Conservation (phyloP, 1,140 invertebrate species). For the Lepeophtheirus salmonis region DNA sequence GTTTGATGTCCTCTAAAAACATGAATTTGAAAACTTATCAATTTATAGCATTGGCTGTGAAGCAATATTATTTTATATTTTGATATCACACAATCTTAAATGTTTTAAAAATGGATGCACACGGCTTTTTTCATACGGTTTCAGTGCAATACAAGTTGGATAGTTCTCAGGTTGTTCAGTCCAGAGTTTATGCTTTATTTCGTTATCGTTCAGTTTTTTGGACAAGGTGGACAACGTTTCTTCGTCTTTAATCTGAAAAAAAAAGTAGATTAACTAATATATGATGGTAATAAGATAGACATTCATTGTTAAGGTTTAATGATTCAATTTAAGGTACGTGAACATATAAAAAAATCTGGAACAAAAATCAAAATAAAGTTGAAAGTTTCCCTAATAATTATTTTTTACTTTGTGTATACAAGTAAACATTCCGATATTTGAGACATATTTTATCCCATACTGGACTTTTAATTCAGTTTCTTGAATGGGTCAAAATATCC, state of each 20-base stretch:
- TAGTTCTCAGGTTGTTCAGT: conserved; percentile 95
- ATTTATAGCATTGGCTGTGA: too few relatives aligned
- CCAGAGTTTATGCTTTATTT: conserved; percentile 78
- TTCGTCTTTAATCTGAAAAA: conserved; percentile 48
- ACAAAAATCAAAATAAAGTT: too few relatives aligned
- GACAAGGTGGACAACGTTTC: conserved; percentile 43
- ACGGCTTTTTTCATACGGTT: conserved; percentile 68
- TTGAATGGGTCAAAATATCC: too few relatives aligned
- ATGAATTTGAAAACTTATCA: too few relatives aligned
- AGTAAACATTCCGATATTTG: too few relatives aligned
- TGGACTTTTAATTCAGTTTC: too few relatives aligned
- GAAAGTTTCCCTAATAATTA: too few relatives aligned
- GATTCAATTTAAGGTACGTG: background rate
- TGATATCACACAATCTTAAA: conserved; percentile 54
- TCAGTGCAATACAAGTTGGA: conserved; percentile 72
- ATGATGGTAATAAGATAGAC: background rate
- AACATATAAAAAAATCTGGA: background rate
- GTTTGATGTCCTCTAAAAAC: too few relatives aligned
- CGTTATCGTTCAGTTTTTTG: conserved; percentile 43
- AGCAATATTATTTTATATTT: too few relatives aligned
- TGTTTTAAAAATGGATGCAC: conserved; percentile 67
- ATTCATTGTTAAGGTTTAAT: background rate
- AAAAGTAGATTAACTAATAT: background rate
- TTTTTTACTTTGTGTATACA: too few relatives aligned
- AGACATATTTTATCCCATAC: too few relatives aligned